Base-by-base conservation (phyloP, 1,140 invertebrate genomes). In the Thrips palmi region DNA sequence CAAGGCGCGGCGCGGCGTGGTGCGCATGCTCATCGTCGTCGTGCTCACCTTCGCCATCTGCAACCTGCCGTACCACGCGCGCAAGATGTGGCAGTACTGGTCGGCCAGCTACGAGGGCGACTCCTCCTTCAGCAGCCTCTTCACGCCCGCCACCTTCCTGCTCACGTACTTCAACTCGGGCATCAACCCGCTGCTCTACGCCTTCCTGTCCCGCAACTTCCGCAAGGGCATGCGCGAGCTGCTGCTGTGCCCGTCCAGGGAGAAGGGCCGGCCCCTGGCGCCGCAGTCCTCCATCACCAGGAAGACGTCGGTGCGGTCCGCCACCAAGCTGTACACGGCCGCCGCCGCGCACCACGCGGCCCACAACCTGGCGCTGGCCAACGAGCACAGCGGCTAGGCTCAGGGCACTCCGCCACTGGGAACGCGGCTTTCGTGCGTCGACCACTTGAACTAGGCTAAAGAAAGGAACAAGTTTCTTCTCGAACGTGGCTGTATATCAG, bases 81-180 rank as follows among this genome's bases (percentile, higher is more conserved):
- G 81, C 8, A 82, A 85, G 51, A 70, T 84, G 58, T 81, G 81
- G 72, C 73, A 80, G 48, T 69, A 63, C 55, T 74, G 68, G 68
- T 70, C 68, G 39, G 58, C 57, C 42, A 63, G 58, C 43, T 78
- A 78, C 54, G 59, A 70, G 38, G 67, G 68, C 29, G 65, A 65
- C 20, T 70, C 67, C 32, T 62, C 71, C 46, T 73, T 78, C 49
- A 77, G 74, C 50, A 69, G 74, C 11, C 58, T 85, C 1, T 62
- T 87, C 31, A 83, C 82, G 2, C 79, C 82, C 1, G 61, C 79
- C n/a, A 84, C 80, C 6, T 83, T 77, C 55, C 67, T 87, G 28
- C 68, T 84, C 43, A 73, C 81, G 24, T 88, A 84, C 49, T 72
- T 77, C 53, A 86, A 87, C 63, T 83, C 78, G 10, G 82, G 75